Evolutionary conservation across 2,888 invertebrate genomes (phyloP).

Genomic region (Meghimatium bilineatum): DNA sequence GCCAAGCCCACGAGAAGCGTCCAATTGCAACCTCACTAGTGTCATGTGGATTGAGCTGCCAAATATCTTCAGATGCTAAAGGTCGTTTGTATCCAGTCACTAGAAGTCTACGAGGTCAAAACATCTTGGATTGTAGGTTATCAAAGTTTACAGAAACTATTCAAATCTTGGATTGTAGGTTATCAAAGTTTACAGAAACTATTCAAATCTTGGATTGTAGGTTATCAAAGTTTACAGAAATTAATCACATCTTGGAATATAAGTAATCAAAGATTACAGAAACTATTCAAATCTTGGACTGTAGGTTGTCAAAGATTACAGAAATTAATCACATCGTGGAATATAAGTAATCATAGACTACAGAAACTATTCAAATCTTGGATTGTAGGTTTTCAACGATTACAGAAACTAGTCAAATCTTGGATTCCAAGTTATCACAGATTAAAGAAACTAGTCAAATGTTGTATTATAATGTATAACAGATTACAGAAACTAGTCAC

Average conservation of each 20-base stretch:
- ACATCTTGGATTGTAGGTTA: not conserved
- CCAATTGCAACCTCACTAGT: conserved; percentile 43
- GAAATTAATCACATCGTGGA: too few species aligned
- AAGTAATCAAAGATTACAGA: not conserved
- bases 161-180: too few species aligned
- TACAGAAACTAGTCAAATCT: too few species aligned
- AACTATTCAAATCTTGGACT: too few species aligned
- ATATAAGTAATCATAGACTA: too few species aligned
- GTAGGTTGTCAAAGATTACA: too few species aligned
- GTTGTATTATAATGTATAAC: too few species aligned
- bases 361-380: too few species aligned
- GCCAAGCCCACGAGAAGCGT: conserved; percentile 43
- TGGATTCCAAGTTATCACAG: too few species aligned
- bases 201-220: not conserved
- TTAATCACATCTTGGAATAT: not conserved
- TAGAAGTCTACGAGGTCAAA: conserved; percentile 56
- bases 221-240: not conserved
- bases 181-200: not conserved
- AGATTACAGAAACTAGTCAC: too few species aligned
- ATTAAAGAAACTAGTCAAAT: too few species aligned
- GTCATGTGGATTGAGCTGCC: conserved; percentile 67
- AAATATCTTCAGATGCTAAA: conserved; percentile 66
- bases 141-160: not conserved
- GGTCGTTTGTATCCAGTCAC: conserved; percentile 66
- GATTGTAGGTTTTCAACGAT: too few species aligned